Base-by-base conservation (phyloP, 2,888 invertebrate species). In the Pseudococcus longispinus region DNA sequence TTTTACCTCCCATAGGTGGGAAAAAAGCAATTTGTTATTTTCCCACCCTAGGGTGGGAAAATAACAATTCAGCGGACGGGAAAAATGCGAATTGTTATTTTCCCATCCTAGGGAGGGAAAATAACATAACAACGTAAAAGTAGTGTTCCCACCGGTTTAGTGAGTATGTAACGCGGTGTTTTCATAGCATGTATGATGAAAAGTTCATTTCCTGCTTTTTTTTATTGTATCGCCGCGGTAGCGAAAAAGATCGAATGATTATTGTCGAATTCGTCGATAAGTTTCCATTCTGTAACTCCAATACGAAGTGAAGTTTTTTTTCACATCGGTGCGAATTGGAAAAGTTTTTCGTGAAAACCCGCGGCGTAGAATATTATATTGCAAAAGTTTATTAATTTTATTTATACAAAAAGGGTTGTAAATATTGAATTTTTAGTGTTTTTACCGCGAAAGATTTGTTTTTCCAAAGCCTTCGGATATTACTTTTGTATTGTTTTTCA, bases 301-400 rank as follows among this genome's bases (percentile, higher is more conserved):
- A 20, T 5, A 15, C 23, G 23, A 60, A 60, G 23, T 60, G n/a
- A n/a, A n/a, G n/a, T 60, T 60, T 60, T 23, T 60, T 60, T 60
- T 23, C 60, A 23, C 60, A 23, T 60, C 60, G 60, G 23, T 23
- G 23, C 9, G 20, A 23, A 23, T 60, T 60, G 60, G 9, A 60
- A 60, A 60, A 60, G 60, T 60, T 60, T 60, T 11, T 60, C n/a
- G 9, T 60, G 60, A 60, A 60, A 60, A 60, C 23, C 23, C 9
- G n/a, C 55, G 4, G n/a, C 55, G 60, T 55, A 55, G n/a, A 55
- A 23, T 60, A 60, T 60, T 60, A 60, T 55, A 55, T 60, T 60
- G 11, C 60, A 60, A 60, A 60, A 60, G 60, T 60, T 60, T 60
- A 60, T 60, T 60, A 60, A 60, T 60, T 23, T 60, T 60, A 60